Evolutionary conservation across 2,113 vertebrate genomes (phyloP).

Genomic region (Cyrtonyx montezumae): DNA sequence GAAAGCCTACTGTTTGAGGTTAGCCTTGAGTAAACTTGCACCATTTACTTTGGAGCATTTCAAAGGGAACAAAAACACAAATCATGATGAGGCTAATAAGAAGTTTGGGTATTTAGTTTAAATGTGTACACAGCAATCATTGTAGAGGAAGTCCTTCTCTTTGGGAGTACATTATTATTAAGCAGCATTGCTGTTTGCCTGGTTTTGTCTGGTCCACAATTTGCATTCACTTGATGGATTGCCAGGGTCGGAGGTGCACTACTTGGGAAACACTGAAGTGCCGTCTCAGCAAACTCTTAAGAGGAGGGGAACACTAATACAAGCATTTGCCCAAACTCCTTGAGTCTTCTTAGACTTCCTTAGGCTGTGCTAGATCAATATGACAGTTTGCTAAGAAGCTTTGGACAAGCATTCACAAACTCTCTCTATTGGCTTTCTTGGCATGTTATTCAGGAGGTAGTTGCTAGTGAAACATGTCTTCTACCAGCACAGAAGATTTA

Average conservation of each 20-base stretch:
- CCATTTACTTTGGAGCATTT: conserved; percentile 78
- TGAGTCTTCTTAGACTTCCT: conserved; percentile 72
- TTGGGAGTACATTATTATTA: conserved; percentile 77
- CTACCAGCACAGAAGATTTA: conserved; percentile 65
- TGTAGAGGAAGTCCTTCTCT: conserved; percentile 76
- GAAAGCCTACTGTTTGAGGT: conserved; percentile 77
- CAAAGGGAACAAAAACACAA: conserved; percentile 77
- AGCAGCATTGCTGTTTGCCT: conserved; percentile 83
- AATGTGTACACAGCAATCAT: conserved; percentile 83
- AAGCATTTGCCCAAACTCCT: conserved; percentile 82
- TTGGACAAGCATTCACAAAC: conserved; percentile 70
- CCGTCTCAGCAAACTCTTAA: conserved; percentile 83
- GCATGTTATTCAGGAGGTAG: conserved; percentile 50
- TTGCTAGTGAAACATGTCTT: conserved; percentile 52
- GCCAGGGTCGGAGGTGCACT: conserved; percentile 84
- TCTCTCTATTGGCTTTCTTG: conserved; percentile 61
- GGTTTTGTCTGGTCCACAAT: conserved; percentile 83
- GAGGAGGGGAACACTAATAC: conserved; percentile 75
- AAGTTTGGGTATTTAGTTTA: conserved; percentile 77
- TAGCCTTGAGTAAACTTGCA: conserved; percentile 78
- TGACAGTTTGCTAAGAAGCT: conserved; percentile 79
- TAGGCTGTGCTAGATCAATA: conserved; percentile 80
- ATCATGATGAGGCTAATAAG: conserved; percentile 77
- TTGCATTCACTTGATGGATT: conserved; percentile 86
- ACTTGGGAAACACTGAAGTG: conserved; percentile 85